Conservation (phyloP, 2,113 vertebrate genomes). For the Oplegnathus fasciatus region DNA sequence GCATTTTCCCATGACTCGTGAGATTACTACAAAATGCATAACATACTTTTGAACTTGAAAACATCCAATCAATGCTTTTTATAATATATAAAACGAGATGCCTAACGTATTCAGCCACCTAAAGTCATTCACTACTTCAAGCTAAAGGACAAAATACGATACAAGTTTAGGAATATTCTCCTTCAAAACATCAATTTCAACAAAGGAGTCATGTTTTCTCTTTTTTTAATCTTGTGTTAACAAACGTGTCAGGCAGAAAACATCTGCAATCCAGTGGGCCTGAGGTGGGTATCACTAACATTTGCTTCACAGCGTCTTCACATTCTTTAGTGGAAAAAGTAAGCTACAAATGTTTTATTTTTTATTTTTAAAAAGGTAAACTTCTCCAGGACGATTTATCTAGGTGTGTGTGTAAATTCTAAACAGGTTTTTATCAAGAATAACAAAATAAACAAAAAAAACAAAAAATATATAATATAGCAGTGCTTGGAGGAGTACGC, state of each 20-base stretch:
- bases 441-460: conserved; percentile 67
- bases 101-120: conserved; percentile 81
- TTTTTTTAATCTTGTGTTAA: conserved; percentile 54
- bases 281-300: conserved; percentile 74
- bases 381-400: conserved; percentile 69
- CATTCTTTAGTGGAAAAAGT: conserved; percentile 82
- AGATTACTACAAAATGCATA: conserved; percentile 82
- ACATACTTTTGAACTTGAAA: conserved; percentile 79
- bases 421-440: conserved; percentile 84
- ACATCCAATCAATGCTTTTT: conserved; percentile 78
- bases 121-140: conserved; percentile 84
- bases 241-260: conserved; percentile 73
- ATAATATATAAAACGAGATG: conserved; percentile 79
- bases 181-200: conserved; percentile 80
- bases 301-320: conserved; percentile 73
- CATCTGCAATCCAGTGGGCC: conserved; percentile 75
- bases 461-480: conserved; percentile 75
- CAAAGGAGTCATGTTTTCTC: conserved; percentile 54
- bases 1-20: conserved; percentile 74
- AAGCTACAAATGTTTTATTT: conserved; percentile 73
- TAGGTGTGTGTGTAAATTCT: conserved; percentile 76
- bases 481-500: conserved; percentile 81
- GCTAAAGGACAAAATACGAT: conserved; percentile 85
- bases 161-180: conserved; percentile 78
- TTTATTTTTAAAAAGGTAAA: conserved; percentile 77